phyloP scores from a whole-genome alignment of 2,113 vertebrate species.

The Podocnemis expansa region DNA sequence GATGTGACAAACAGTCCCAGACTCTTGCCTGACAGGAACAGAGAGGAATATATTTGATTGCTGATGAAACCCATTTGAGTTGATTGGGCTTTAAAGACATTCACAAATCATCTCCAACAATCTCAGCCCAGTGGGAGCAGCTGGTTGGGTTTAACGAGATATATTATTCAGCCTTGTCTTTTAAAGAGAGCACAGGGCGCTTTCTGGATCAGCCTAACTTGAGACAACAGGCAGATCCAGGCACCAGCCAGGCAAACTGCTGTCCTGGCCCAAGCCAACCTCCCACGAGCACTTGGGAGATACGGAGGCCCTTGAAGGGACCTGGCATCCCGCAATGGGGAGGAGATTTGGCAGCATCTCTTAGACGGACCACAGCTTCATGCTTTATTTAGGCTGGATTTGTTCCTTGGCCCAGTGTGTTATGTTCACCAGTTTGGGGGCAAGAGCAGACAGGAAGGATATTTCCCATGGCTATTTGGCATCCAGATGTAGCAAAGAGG shows the following conservation, averaged over 20 bases:
- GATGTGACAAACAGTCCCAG: background rate
- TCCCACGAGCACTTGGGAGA: too few species aligned
- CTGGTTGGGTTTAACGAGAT: background rate
- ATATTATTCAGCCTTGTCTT: background rate
- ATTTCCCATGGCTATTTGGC: background rate
- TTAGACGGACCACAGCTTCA: background rate
- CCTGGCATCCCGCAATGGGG: background rate
- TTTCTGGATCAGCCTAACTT: background rate
- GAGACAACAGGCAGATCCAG: background rate
- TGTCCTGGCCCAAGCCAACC: background rate
- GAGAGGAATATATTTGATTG: background rate
- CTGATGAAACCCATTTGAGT: background rate
- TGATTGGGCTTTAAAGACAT: background rate
- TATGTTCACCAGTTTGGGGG: background rate
- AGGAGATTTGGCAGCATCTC: background rate
- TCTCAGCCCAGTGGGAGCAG: background rate
- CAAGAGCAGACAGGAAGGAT: background rate
- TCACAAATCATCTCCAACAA: background rate
- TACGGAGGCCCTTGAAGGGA: background rate
- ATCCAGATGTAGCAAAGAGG: background rate
- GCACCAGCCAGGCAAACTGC: background rate
- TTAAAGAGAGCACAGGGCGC: background rate
- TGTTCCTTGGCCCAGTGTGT: background rate
- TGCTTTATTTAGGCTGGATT: background rate
- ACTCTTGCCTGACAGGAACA: background rate